These are phyloP conservation scores for Athetis lepigone DNA, from an alignment of 2,888 invertebrate genomes.

Conservation along the genomic window DNA sequence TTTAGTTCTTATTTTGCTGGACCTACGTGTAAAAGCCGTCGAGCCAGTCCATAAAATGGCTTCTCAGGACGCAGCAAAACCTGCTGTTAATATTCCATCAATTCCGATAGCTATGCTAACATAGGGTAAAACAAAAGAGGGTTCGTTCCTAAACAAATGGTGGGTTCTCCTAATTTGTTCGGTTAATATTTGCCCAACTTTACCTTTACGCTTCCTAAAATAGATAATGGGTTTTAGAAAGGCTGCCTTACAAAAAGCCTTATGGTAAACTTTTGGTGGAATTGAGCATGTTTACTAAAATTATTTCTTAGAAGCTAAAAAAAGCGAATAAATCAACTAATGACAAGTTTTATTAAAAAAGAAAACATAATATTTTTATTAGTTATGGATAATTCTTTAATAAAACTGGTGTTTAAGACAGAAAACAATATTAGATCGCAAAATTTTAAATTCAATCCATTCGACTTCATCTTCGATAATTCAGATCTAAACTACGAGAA, in stretches of 20 bases:
- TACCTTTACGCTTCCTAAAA: conserved; percentile 59
- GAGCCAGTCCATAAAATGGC: conserved; percentile 57
- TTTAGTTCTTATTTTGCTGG: conserved; percentile 49
- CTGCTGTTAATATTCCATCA: conserved; percentile 48
- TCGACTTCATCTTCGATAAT: conserved; percentile 15
- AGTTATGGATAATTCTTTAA: neutral
- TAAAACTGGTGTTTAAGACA: neutral
- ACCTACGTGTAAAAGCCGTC: conserved; percentile 48
- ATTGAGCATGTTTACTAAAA: neutral
- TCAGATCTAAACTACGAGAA: conserved; percentile 23
- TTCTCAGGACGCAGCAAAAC: conserved; percentile 30
- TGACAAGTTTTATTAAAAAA: conserved; percentile 8
- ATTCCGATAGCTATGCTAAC: conserved; percentile 58
- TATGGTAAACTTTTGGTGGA: conserved; percentile 3
- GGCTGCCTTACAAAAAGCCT: conserved; percentile 15
- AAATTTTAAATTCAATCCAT: conserved; percentile 14
- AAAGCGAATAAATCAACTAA: conserved; percentile 2
- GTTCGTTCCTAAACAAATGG: conserved; percentile 56
- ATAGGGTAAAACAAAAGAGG: conserved; percentile 59
- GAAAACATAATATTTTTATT: neutral
- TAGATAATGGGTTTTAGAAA: conserved; percentile 60
- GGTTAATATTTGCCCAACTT: conserved; percentile 78
- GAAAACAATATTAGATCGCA: neutral
- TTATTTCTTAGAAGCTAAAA: neutral
- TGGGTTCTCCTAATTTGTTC: conserved; percentile 76